Evolutionary conservation across 2,797 vertebrate genomes (phyloP), one percentile per base, ranked within the genome.

Genomic region (Perodicticus potto): DNA sequence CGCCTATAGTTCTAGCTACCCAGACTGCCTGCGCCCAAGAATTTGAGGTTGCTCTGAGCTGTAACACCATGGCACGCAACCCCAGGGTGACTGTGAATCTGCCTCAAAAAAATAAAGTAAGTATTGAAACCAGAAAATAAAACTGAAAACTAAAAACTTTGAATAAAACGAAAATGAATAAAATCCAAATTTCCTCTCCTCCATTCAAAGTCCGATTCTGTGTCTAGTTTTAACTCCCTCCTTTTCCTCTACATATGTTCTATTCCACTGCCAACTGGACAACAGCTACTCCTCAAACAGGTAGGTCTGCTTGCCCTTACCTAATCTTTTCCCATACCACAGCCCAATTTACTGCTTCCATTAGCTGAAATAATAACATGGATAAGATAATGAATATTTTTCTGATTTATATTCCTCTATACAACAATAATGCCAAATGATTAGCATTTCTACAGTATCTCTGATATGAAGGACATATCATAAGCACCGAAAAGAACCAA

Each of bases 101-200:
- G 49, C 14, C 49, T 53, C 49, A 53, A 53, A 53, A 49, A 14
- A 53, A 53, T 4, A 53, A 45, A 45, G 43, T 43, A 49, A 49
- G 49, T 14, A 53, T 53, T 53, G 49, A 53, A 53, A 53, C 14
- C 49, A 53, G 49, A 53, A 53, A 53, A 53, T 53, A 53, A 53
- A 53, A 49, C 49, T 14, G 14, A 49, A 49, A 49, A 49, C 49
- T 49, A 49, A 53, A 53, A 84, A 45, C 27, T 27, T 40, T 72
- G 22, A 72, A 76, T 29, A n/a, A 53, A 93, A 82, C 9, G 63
- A 84, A 89, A 80, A 57, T 61, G 19, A 92, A 73, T 67, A 84
- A 92, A 85, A 84, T 34, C n/a, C 45, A 91, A 91, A 40, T 85
- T 92, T 92, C 84, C 67, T 63, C 77, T 70, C 59, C n/a, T 93